Base-by-base conservation (phyloP, 2,113 vertebrate genomes). In the Rhinolophus sinicus region DNA sequence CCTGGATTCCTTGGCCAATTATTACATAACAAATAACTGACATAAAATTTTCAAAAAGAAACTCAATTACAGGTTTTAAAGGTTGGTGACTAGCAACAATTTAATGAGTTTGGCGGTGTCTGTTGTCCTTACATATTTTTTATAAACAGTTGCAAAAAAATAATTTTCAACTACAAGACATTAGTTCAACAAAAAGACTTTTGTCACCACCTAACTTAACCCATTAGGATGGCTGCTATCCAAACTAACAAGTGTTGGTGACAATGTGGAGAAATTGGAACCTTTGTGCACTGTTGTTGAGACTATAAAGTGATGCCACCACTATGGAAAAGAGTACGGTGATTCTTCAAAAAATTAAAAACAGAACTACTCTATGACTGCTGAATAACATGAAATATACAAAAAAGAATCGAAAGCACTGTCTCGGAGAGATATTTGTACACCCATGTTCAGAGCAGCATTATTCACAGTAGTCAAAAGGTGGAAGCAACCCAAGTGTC, bases 11-110 rank as follows among this genome's bases (percentile, higher is more conserved):
- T 90, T 77, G 38, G 47, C 18, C 56, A 81, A 69, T 72, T 93
- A 87, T 40, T 72, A 76, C 35, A 87, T 4, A 90, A 26, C 58
- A 30, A 6, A 83, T 81, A 38, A 95, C 19, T 38, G 40, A 60
- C 54, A 80, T 21, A 15, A 94, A 88, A 52, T 73, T 96, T 89
- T 93, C 75, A 38, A 83, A 95, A 96, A 67, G 24, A 54, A 70
- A 75, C 15, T 30, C 35, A 86, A 62, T 26, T 84, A 33, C 26
- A 92, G 28, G 18, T 69, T 72, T 88, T 58, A 77, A 83, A 84
- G 56, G 60, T 22, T 69, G 26, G 19, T 64, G 22, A 80, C 86
- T 67, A 56, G n/a, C 73, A 80, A 62, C 14, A 56, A 8, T 60
- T 26, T 50, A 85, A 12, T 76, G 60, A 81, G 13, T 84, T 75